Evolutionary conservation across 2,113 vertebrate species (phyloP).

Genomic region (Ictalurus punctatus): DNA sequence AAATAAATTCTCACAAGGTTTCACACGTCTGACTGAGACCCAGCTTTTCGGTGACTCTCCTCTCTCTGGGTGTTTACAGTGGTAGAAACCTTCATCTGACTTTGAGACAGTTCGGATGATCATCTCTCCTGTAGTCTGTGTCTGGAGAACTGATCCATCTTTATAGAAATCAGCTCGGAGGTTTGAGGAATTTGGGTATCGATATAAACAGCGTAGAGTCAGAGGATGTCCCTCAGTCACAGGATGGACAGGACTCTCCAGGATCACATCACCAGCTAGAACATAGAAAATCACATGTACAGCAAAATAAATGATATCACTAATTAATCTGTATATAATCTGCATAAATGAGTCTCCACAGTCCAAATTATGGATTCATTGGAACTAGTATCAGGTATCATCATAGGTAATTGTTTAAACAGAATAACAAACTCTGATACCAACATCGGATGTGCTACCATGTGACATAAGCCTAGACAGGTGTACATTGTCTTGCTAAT

Average conservation of each 20-base stretch:
- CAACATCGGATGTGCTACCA: too few relatives aligned
- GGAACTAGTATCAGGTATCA: too few relatives aligned
- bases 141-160: background rate
- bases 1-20: background rate
- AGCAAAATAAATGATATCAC: too few relatives aligned
- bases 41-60: background rate
- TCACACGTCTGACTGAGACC: background rate
- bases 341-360: too few relatives aligned
- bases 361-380: too few relatives aligned
- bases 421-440: too few relatives aligned
- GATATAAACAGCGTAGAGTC: background rate
- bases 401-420: too few relatives aligned
- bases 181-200: background rate
- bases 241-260: background rate
- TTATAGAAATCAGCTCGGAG: conserved; percentile 4
- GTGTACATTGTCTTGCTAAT: too few relatives aligned
- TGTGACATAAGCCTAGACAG: too few relatives aligned
- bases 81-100: conserved; percentile 7
- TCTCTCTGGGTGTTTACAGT: background rate
- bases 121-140: background rate
- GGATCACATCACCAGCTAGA: background rate
- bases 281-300: too few relatives aligned
- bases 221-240: background rate
- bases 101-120: background rate
- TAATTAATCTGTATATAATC: too few relatives aligned